These are phyloP conservation scores for Aleiodes sp. DNA, from an alignment of 1,140 invertebrate genomes.

Conservation along the genomic window DNA sequence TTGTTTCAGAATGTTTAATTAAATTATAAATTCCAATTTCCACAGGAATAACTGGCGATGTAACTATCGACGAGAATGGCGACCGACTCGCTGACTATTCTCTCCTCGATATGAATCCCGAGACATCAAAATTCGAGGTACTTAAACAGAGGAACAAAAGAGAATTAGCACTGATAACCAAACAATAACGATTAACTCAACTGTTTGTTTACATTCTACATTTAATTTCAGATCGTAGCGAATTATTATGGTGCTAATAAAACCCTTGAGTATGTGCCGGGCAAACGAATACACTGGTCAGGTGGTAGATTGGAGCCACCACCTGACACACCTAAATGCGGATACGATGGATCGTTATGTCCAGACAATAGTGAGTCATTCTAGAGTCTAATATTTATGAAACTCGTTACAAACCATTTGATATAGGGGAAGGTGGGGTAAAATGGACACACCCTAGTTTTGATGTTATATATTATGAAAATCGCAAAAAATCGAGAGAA, in stretches of 20 bases:
- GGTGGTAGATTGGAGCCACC: constrained; percentile 79
- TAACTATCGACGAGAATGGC: constrained; percentile 90
- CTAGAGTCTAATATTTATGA: neutral
- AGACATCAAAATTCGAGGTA: constrained; percentile 83
- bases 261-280: constrained; percentile 74
- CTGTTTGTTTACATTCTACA: neutral
- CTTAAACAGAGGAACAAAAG: constrained; percentile 40
- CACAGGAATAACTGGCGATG: constrained; percentile 88
- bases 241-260: constrained; percentile 84
- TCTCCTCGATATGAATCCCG: constrained; percentile 87
- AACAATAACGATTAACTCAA: neutral
- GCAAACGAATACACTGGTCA: constrained; percentile 86
- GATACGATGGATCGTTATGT: constrained; percentile 91
- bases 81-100: constrained; percentile 92
- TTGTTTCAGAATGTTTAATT: no score
- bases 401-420: no score
- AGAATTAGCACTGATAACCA: no score
- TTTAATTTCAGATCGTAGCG: constrained; percentile 88
- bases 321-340: constrained; percentile 87
- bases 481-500: no score
- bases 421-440: no score
- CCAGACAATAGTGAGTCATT: constrained; percentile 73
- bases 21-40: constrained; percentile 46
- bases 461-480: no score
- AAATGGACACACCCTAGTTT: no score